These are phyloP conservation scores for Stomorhina lunata DNA, from an alignment of 2,888 invertebrate genomes.

Conservation along the genomic window DNA sequence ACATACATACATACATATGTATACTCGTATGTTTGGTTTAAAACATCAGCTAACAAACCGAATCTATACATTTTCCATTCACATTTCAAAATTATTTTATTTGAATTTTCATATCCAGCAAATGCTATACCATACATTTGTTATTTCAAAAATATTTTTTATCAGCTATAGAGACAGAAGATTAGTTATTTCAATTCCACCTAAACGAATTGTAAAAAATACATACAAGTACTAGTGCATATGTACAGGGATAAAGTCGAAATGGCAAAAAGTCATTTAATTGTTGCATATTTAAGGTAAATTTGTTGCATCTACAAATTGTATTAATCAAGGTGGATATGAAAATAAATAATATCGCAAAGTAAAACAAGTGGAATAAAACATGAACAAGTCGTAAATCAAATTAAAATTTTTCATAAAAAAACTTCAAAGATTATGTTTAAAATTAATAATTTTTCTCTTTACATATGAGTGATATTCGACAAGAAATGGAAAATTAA, in stretches of 20 bases:
- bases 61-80: background rate
- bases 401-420: too few relatives aligned
- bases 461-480: too few relatives aligned
- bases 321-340: slow-evolving; percentile 22
- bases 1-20: too few relatives aligned
- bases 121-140: background rate
- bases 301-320: slow-evolving; percentile 13
- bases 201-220: too few relatives aligned
- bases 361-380: background rate
- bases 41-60: background rate
- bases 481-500: too few relatives aligned
- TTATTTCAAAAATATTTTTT: background rate
- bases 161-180: slow-evolving; percentile 4
- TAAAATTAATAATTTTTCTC: too few relatives aligned
- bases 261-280: slow-evolving; percentile 14
- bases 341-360: background rate
- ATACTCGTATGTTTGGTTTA: too few relatives aligned
- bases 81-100: background rate
- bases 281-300: slow-evolving; percentile 25
- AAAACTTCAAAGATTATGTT: too few relatives aligned
- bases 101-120: background rate
- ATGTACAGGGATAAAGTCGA: background rate
- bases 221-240: too few relatives aligned
- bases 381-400: too few relatives aligned
- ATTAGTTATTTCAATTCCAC: slow-evolving; percentile 3